Conservation (phyloP, 2,888 invertebrate species). For the Autographa gamma region DNA sequence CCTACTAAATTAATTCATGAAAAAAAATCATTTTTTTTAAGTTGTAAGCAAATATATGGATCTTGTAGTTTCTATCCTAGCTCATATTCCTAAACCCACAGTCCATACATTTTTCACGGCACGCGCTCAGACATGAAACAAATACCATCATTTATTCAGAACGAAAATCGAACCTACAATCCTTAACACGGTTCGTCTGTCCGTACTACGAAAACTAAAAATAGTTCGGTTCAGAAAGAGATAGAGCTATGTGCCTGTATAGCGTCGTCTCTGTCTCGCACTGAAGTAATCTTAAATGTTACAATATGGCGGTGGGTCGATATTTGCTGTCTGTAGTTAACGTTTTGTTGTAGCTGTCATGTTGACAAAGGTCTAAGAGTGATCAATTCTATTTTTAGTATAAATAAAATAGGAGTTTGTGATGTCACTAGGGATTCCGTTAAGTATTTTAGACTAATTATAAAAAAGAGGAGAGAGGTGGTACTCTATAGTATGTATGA, state of each 20-base stretch:
- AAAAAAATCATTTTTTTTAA: neutral
- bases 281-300: neutral
- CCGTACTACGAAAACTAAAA: neutral
- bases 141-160: conserved; percentile 2
- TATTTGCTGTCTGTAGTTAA: neutral
- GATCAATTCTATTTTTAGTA: neutral
- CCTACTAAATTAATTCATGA: too few species aligned
- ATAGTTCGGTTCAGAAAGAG: neutral
- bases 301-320: neutral
- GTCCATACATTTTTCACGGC: neutral
- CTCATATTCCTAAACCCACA: conserved; percentile 1
- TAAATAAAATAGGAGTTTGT: neutral
- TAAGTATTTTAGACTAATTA: neutral
- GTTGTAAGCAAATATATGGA: neutral
- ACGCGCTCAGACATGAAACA: neutral
- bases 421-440: neutral
- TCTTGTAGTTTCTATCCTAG: neutral
- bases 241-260: neutral
- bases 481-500: too few species aligned
- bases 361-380: neutral
- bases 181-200: neutral
- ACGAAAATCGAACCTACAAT: neutral
- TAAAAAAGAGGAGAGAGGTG: too few species aligned
- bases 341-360: neutral
- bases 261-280: neutral